Evolutionary conservation across 2,113 vertebrate species (phyloP).

Genomic region (Smithornis capensis): DNA sequence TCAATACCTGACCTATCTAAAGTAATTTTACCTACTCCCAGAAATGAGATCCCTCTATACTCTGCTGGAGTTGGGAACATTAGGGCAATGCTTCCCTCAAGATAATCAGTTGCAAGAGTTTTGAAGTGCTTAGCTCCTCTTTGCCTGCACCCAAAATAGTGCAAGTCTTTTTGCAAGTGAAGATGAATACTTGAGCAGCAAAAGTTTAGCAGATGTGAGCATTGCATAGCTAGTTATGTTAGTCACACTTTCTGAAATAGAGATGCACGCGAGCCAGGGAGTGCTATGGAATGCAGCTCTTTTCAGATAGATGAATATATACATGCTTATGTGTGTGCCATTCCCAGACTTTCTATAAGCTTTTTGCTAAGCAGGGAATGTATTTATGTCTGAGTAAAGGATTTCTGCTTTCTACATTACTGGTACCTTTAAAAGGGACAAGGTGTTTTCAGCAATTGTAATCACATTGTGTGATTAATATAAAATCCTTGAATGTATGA

Average conservation of each 20-base stretch:
- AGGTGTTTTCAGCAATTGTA: background rate
- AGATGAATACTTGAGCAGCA: constrained; percentile 43
- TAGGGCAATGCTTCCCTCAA: background rate
- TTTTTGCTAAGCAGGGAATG: background rate
- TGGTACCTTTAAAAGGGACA: background rate
- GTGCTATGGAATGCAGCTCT: background rate
- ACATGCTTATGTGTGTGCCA: background rate
- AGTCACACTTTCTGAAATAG: constrained; percentile 63
- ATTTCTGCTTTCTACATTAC: background rate
- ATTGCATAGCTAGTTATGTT: constrained; percentile 45
- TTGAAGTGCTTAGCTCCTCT: background rate
- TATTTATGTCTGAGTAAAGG: background rate
- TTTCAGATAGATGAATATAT: background rate
- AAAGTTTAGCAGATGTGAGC: constrained; percentile 63
- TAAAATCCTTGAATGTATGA: background rate
- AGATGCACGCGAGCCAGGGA: background rate
- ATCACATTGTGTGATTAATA: background rate
- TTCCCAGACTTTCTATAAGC: background rate
- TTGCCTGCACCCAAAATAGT: background rate
- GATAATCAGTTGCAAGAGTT: background rate
- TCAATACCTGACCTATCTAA: background rate
- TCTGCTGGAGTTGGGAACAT: background rate
- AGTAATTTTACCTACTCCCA: background rate
- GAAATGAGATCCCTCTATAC: background rate
- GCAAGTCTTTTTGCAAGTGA: constrained; percentile 28